Percentiles rank a stretch among this genome's conserved stretches.
Evolutionary conservation across 2,888 invertebrate genomes (phyloP).

Genomic region (Macropis europaea): DNA sequence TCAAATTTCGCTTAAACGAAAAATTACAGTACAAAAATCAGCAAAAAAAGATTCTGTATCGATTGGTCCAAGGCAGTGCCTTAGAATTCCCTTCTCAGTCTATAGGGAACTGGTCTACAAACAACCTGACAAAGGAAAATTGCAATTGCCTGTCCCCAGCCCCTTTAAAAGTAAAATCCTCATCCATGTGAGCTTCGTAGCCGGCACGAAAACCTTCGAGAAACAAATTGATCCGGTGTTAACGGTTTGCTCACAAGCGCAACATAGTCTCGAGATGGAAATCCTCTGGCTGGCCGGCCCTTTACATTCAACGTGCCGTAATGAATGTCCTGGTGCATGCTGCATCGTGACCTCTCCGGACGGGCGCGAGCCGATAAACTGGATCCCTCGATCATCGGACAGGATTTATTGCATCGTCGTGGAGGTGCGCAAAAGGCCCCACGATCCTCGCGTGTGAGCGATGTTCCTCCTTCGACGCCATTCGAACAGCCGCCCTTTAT

Average conservation of each 20-base stretch:
- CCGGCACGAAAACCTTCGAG: background rate
- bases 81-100: too few species aligned
- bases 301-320: constrained; percentile 41
- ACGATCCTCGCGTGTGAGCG: constrained; percentile 44
- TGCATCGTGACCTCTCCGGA: constrained; percentile 51
- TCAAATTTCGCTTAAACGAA: too few species aligned
- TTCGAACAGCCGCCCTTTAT: constrained; percentile 20
- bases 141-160: background rate
- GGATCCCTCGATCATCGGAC: constrained; percentile 60
- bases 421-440: constrained; percentile 44
- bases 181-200: background rate
- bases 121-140: too few species aligned
- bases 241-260: constrained; percentile 28
- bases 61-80: too few species aligned
- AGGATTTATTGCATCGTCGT: constrained; percentile 58
- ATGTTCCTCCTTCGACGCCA: constrained; percentile 27
- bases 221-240: constrained; percentile 32
- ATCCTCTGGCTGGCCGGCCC: constrained; percentile 32
- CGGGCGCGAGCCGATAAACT: constrained; percentile 54
- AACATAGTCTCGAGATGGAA: constrained; percentile 25
- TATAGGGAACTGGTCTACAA: too few species aligned
- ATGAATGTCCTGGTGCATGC: constrained; percentile 56
- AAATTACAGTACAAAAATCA: too few species aligned
- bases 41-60: too few species aligned
- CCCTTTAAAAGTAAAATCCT: too few species aligned